These are phyloP conservation scores for Pseudorhombus dupliciocellatus DNA, from an alignment of 2,113 vertebrate species.

Conservation along the genomic window DNA sequence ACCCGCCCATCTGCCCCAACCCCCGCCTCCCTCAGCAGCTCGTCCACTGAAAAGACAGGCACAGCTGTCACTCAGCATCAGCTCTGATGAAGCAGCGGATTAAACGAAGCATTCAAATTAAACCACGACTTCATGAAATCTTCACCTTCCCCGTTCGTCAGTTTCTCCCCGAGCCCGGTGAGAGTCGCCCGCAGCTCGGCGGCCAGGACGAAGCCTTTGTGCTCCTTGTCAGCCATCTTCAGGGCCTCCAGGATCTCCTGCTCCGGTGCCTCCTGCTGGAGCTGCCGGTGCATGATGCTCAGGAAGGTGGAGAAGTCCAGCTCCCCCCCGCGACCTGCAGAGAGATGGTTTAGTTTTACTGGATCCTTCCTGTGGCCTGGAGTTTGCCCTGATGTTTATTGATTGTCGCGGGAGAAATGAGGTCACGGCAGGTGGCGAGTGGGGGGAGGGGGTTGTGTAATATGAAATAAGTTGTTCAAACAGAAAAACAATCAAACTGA, in stretches of 20 bases:
- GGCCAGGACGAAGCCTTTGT: conserved; percentile 80
- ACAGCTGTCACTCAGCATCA: conserved; percentile 1
- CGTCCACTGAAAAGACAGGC: conserved; percentile 81
- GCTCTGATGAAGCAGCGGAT: not conserved
- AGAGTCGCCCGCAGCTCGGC: conserved; percentile 87
- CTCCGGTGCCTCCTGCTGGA: conserved; percentile 88
- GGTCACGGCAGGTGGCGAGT: not conserved
- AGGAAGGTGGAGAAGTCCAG: conserved; percentile 93
- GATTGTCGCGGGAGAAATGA: not conserved
- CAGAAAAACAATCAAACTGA: conserved; percentile 3
- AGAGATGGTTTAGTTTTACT: too few relatives aligned
- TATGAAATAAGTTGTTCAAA: conserved; percentile 29
- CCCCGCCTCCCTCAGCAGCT: conserved; percentile 83
- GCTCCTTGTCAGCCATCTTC: conserved; percentile 87
- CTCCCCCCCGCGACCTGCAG: conserved; percentile 75
- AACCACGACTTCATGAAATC: not conserved
- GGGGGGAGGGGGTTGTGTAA: not conserved
- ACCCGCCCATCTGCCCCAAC: conserved; percentile 78
- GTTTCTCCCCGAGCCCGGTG: conserved; percentile 86
- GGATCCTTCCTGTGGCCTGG: too few relatives aligned
- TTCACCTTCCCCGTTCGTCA: conserved; percentile 87
- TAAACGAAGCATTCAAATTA: too few relatives aligned
- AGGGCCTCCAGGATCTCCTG: conserved; percentile 87
- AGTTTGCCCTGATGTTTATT: not conserved
- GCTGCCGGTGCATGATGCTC: conserved; percentile 90